A percentile compares a stretch with the other conserved stretches of the same genome.
These are phyloP conservation scores for Candidula unifasciata DNA, from an alignment of 2,888 invertebrate genomes.

Conservation along the genomic window DNA sequence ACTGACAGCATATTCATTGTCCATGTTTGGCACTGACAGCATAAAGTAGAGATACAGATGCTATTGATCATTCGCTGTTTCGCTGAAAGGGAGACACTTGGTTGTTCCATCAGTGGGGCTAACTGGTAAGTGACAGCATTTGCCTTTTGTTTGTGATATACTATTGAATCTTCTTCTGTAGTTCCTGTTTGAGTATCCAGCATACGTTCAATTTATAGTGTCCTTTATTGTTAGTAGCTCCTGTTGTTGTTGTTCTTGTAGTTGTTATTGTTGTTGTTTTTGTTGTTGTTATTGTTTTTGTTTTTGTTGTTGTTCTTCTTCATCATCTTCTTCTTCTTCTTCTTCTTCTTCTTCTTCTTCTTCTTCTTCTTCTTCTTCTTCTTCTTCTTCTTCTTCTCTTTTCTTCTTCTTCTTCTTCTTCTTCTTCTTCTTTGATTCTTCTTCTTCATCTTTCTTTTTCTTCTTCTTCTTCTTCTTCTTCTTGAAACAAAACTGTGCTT, in stretches of 20 bases:
- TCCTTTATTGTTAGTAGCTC: no score
- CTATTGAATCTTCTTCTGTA: no score
- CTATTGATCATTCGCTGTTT: no score
- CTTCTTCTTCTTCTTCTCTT: neutral
- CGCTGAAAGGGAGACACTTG: no score
- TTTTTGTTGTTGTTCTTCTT: neutral
- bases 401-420: neutral
- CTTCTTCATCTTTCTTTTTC: neutral
- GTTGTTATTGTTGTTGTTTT: neutral
- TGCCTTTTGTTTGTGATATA: no score
- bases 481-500: neutral
- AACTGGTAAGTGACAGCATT: no score
- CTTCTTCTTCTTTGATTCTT: neutral
- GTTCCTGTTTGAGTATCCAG: no score
- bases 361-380: neutral
- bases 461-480: conserved; percentile 15
- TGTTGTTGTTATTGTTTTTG: neutral
- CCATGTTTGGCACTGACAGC: no score
- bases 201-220: no score
- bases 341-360: neutral
- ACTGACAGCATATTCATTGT: no score
- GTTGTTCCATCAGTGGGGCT: no score
- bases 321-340: neutral
- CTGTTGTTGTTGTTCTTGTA: neutral
- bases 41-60: no score